Base-by-base conservation (phyloP, 2,113 vertebrate genomes). In the Pygoscelis adeliae region DNA sequence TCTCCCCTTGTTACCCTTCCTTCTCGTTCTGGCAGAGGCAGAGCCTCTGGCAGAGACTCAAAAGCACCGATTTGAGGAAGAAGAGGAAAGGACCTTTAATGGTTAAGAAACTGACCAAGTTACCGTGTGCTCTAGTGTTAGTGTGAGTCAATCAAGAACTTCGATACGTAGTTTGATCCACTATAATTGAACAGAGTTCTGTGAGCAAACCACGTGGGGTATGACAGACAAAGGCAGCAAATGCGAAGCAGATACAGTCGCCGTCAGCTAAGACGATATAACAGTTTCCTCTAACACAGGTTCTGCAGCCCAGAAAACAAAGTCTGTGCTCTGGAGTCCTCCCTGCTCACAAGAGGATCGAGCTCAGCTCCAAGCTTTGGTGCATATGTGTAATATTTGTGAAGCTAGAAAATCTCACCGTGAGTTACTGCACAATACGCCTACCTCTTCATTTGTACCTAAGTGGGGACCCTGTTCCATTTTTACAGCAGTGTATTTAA, bases 401-500 rank as follows among this genome's bases (percentile, higher is more conserved):
- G 56, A 78, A 82, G 29, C 42, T 38, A 74, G 11, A 58, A 76
- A 83, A 84, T 42, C 42, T 91, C 55, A 76, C 40, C 30, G 4
- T 47, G 63, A 96, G 49, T 76, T 93, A 88, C 71, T 92, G 47
- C 78, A 83, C 50, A 83, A 61, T 72, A 91, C 89, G 80, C 40
- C 58, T 49, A 70, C 63, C 42, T 89, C 77, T 96, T 97, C 69
- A 86, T 91, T 56, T 81, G 21, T 81, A 88, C 47, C 40, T 59
- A 89, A 74, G 38, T 38, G 66, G 13, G 65, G 61, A 85, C 34
- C 38, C 44, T 52, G 14, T 66, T 94, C 80, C 83, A 78, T 89
- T 87, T 82, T 85, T 86, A 87, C 66, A 95, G 72, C 66, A 77
- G 62, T 40, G 32, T 91, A 88, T 96, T 94, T 76, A 94, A 52